A percentile compares a stretch with the other conserved stretches of the same genome.
phyloP scores from a whole-genome alignment of 2,888 invertebrate genomes.

The Campoletis raptor region DNA sequence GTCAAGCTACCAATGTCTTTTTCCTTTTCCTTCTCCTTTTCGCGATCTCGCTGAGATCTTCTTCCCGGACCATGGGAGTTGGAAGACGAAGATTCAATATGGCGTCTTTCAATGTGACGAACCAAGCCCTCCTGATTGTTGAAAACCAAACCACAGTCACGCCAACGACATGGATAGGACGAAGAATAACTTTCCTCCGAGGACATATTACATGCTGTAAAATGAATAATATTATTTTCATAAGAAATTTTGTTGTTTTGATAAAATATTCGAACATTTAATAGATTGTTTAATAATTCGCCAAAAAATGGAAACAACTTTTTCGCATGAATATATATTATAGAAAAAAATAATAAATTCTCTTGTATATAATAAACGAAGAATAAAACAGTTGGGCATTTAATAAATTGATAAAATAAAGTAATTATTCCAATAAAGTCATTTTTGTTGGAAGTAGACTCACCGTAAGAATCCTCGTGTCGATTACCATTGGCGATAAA shows the following conservation, averaged over 20 bases:
- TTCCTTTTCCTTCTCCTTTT: slow-evolving; percentile 69
- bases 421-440: slow-evolving; percentile 52
- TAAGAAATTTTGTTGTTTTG: not conserved
- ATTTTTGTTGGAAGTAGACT: slow-evolving; percentile 33
- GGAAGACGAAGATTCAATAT: slow-evolving; percentile 89
- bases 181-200: slow-evolving; percentile 75
- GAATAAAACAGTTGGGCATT: not conserved
- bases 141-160: slow-evolving; percentile 93
- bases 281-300: not conserved
- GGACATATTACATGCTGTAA: slow-evolving; percentile 73
- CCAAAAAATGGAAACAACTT: not conserved
- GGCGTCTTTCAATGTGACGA: slow-evolving; percentile 93
- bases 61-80: slow-evolving; percentile 77
- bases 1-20: slow-evolving; percentile 47
- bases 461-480: slow-evolving; percentile 75
- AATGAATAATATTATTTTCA: slow-evolving; percentile 15
- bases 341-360: not conserved
- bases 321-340: not conserved
- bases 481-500: slow-evolving; percentile 31
- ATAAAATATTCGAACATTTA: not conserved
- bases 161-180: slow-evolving; percentile 92
- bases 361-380: not conserved
- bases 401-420: slow-evolving; percentile 15
- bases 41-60: slow-evolving; percentile 77
- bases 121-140: slow-evolving; percentile 92